A percentile compares a stretch with the other conserved stretches of the same genome.
Evolutionary conservation across 2,888 invertebrate genomes (phyloP).

Genomic region (Formica aserva): DNA sequence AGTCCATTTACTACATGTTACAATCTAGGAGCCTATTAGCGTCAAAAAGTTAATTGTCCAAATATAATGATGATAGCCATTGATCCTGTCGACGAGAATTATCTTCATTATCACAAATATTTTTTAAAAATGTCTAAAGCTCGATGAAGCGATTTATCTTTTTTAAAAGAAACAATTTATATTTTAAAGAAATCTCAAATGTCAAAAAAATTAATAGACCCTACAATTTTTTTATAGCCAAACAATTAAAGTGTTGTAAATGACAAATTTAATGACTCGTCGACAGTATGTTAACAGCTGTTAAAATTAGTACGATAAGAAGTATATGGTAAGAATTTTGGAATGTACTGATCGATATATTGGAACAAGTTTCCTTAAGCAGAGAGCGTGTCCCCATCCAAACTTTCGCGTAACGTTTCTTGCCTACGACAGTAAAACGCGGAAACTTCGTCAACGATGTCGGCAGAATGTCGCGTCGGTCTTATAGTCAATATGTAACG

Average conservation of each 20-base stretch:
- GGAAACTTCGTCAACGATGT: constrained; percentile 13
- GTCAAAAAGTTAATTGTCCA: constrained; percentile 24
- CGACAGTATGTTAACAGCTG: constrained; percentile 14
- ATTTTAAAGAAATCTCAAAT: neutral
- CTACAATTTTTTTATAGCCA: neutral
- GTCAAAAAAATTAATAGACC: neutral
- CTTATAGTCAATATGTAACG: constrained; percentile 43
- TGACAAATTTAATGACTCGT: neutral
- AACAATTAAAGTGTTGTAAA: neutral
- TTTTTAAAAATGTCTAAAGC: neutral
- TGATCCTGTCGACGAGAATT: constrained; percentile 11
- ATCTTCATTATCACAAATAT: neutral
- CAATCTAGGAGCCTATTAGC: constrained; percentile 25
- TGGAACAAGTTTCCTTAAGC: neutral
- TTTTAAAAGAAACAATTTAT: neutral
- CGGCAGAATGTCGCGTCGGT: constrained; percentile 3
- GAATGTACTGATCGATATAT: neutral
- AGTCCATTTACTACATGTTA: constrained; percentile 5
- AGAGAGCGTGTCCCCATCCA: neutral
- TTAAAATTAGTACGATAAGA: constrained; percentile 32
- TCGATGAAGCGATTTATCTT: neutral
- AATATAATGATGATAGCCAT: neutral
- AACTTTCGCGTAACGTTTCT: constrained; percentile 36
- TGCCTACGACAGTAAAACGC: constrained; percentile 22
- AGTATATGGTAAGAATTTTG: constrained; percentile 17